A percentile compares a stretch with the other conserved stretches of the same genome.
Conservation (phyloP, 2,888 invertebrate genomes). For the Alitta virens region DNA sequence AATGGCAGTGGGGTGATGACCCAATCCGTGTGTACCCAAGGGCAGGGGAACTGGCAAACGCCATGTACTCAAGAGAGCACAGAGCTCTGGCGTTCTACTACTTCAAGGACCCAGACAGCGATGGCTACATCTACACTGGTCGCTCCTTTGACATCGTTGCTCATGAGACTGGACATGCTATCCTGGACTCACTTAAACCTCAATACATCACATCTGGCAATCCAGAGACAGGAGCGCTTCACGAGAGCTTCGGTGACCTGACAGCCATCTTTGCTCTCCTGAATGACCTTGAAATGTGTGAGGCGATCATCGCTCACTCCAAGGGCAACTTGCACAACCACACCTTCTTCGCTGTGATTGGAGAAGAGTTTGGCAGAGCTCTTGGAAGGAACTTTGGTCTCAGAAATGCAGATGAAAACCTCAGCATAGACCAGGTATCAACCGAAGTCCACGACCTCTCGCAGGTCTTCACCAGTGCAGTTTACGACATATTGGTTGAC, state of each 20-base stretch:
- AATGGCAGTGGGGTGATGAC: conserved; percentile 12
- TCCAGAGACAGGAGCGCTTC: conserved; percentile 7
- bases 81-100: conserved; percentile 9
- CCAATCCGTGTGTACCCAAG: conserved; percentile 1
- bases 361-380: conserved; percentile 9
- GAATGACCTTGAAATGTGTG: conserved; percentile 13
- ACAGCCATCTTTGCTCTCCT: conserved; percentile 9
- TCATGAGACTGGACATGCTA: conserved; percentile 14
- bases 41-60: conserved; percentile 6
- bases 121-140: neutral
- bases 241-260: conserved; percentile 11
- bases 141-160: conserved; percentile 12
- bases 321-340: conserved; percentile 14
- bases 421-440: conserved; percentile 6
- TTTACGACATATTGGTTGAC: conserved; percentile 13
- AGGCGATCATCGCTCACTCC: conserved; percentile 1
- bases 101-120: neutral
- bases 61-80: conserved; percentile 3
- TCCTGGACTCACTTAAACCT: conserved; percentile 11
- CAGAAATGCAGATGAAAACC: conserved; percentile 4
- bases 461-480: conserved; percentile 4
- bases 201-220: neutral
- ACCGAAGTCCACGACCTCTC: conserved; percentile 10
- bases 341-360: neutral
- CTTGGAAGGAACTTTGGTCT: conserved; percentile 14